Evolutionary conservation across 37 sponge, comb jelly and placozoan species (phyloP), one percentile per base, ranked within the genome.

Genomic region (Haliclona indistincta): DNA sequence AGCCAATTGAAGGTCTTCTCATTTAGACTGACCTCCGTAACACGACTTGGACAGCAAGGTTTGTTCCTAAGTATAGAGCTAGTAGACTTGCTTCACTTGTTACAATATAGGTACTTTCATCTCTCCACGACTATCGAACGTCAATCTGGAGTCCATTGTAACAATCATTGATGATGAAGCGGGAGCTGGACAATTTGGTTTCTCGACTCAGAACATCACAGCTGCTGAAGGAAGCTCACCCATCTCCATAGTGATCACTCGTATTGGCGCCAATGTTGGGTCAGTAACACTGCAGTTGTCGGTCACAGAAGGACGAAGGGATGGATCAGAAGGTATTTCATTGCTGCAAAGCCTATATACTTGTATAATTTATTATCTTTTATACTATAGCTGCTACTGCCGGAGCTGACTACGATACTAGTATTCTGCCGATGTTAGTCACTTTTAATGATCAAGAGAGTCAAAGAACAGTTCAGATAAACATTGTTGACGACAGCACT

Each of bases 151-250:
- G 26, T 58, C 74, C 26, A 71, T 40, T 38, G 76, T 84, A 6
- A 67, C 86, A 3, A 90, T 90, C 54, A 68, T 81, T 39, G 91
- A 90, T 78, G 91, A 79, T 66, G 82, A 90, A 35, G 82, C 77
- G 52, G 91, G 91, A 4, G 64, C 82, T 38, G 91, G 91, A 1
- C 47, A 67, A 19, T 90, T 90, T 75, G 73, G 65, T 43, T 67
- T 90, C 22, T 42, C 55, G 28, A 77, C 73, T 44, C 67, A 73
- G 15, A 52, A 78, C 6, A 63, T 63, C 1, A 49, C 61, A 20
- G 74, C 76, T 2, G 38, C 52, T 13, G 86, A 85, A 43, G 76
- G 55, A 37, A 80, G 79, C 10, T 43, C 54, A 43, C 37, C 65
- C 7, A 36, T 79, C 4, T 26, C 63, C 11, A 66, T 81, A 22